These are phyloP conservation scores for Meandrusa payeni DNA, from an alignment of 2,888 invertebrate species.

Conservation along the genomic window DNA sequence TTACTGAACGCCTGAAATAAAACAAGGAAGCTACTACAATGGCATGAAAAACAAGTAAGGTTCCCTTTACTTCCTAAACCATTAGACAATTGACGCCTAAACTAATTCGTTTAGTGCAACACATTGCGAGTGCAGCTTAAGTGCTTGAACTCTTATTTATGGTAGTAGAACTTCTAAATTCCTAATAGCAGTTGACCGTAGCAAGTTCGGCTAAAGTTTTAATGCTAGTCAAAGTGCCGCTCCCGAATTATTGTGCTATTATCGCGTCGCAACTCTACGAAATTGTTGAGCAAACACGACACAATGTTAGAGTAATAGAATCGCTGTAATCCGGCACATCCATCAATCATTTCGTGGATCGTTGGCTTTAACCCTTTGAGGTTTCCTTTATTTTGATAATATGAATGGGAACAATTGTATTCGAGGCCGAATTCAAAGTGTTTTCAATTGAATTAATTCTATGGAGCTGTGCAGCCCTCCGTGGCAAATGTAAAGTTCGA, in stretches of 20 bases:
- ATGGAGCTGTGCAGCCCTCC: conserved; percentile 65
- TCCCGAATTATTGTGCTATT: conserved; percentile 15
- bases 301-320: conserved; percentile 17
- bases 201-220: conserved; percentile 15
- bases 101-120: conserved; percentile 7
- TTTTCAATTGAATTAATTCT: conserved; percentile 76
- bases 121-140: conserved; percentile 2
- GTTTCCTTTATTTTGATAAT: conserved; percentile 59
- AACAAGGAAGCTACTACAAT: too few relatives aligned
- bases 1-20: too few relatives aligned
- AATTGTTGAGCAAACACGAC: conserved; percentile 12
- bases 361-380: conserved; percentile 55
- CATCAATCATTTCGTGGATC: conserved; percentile 55
- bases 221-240: conserved; percentile 6
- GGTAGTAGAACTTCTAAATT: conserved; percentile 12
- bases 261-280: not conserved
- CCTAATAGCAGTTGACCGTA: conserved; percentile 14
- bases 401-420: conserved; percentile 67
- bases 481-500: conserved; percentile 68
- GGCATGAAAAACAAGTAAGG: too few relatives aligned
- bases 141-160: conserved; percentile 18
- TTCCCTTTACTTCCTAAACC: too few relatives aligned
- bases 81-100: too few relatives aligned
- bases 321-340: conserved; percentile 38
- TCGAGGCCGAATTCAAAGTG: conserved; percentile 67